Conservation (phyloP, 2,113 vertebrate genomes). For the Tragulus kanchil region DNA sequence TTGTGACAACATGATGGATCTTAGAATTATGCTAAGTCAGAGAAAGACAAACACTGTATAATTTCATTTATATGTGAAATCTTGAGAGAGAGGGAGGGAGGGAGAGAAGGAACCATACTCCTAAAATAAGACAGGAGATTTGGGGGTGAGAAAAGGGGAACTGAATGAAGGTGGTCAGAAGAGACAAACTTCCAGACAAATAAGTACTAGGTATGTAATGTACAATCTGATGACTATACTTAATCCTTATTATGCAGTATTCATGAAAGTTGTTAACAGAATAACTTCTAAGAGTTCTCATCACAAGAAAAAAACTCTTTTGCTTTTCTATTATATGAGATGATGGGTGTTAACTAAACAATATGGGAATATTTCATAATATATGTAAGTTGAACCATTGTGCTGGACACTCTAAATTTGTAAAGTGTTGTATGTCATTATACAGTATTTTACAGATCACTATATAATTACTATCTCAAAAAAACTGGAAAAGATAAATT, state of each 20-base stretch:
- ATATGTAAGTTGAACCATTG: neutral
- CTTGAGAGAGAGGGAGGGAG: neutral
- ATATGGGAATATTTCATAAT: neutral
- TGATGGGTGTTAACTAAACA: neutral
- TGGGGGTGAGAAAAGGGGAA: neutral
- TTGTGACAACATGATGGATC: neutral
- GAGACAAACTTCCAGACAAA: neutral
- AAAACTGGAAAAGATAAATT: neutral
- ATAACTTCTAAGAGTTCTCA: neutral
- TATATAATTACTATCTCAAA: neutral
- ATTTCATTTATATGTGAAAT: neutral
- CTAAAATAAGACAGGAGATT: neutral
- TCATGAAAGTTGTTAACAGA: neutral
- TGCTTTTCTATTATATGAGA: neutral
- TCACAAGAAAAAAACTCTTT: neutral
- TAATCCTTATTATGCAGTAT: neutral
- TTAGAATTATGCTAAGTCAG: neutral
- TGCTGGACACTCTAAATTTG: neutral
- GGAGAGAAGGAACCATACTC: neutral
- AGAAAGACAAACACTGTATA: neutral
- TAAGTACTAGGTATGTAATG: neutral
- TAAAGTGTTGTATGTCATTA: neutral
- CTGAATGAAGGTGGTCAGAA: neutral
- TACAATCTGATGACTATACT: neutral
- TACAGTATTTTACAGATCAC: neutral